Conservation (phyloP, 2,797 vertebrate species). For the Moxostoma hubbsi region DNA sequence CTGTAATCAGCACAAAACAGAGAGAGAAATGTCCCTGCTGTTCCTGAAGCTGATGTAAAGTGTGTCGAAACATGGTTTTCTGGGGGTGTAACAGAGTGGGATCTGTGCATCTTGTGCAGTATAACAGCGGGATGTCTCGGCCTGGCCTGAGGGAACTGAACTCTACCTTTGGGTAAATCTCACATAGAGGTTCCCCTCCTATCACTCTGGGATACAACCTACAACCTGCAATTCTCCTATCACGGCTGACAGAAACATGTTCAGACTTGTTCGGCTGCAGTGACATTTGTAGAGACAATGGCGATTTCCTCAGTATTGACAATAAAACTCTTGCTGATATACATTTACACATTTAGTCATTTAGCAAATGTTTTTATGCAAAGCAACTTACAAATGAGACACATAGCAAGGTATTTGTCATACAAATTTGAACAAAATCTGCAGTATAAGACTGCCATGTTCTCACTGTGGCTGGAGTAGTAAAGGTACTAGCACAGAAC, state of each 20-base stretch:
- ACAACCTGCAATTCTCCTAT: slow-evolving; percentile 25
- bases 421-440: too few species aligned
- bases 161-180: slow-evolving; percentile 24
- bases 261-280: slow-evolving; percentile 10
- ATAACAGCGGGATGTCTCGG: slow-evolving; percentile 20
- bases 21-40: slow-evolving; percentile 5
- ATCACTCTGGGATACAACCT: slow-evolving; percentile 8
- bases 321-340: neutral
- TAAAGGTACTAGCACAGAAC: too few species aligned
- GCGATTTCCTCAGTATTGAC: neutral
- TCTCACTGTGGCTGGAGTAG: too few species aligned
- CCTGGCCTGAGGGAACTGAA: slow-evolving; percentile 27
- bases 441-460: too few species aligned
- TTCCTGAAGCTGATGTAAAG: slow-evolving; percentile 37
- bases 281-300: slow-evolving; percentile 1
- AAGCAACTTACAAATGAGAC: too few species aligned
- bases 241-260: slow-evolving; percentile 16
- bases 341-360: too few species aligned
- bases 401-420: too few species aligned
- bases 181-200: slow-evolving; percentile 6
- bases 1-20: slow-evolving; percentile 52
- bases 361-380: too few species aligned
- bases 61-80: slow-evolving; percentile 30
- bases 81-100: slow-evolving; percentile 33
- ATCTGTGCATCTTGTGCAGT: slow-evolving; percentile 14